Evolutionary conservation across 2,888 invertebrate genomes (phyloP).

Genomic region (Temnothorax unifasciatus): DNA sequence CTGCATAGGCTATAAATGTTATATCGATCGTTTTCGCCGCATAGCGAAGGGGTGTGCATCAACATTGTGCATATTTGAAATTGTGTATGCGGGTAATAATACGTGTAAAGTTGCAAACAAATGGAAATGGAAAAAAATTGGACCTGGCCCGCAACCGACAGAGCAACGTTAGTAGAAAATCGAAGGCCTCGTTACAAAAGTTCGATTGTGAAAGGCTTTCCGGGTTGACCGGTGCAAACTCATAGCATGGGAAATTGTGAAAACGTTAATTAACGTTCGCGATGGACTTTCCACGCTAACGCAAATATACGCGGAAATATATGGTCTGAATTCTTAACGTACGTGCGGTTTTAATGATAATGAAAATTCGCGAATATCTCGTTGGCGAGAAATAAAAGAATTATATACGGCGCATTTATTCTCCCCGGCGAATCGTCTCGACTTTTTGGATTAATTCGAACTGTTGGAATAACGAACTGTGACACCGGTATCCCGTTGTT

Average conservation of each 20-base stretch:
- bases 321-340: slow-evolving; percentile 38
- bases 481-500: slow-evolving; percentile 11
- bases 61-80: slow-evolving; percentile 49
- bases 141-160: not conserved
- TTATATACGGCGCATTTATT: slow-evolving; percentile 30
- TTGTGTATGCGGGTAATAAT: slow-evolving; percentile 44
- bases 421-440: slow-evolving; percentile 21
- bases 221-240: slow-evolving; percentile 43
- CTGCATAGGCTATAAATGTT: slow-evolving; percentile 49
- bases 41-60: slow-evolving; percentile 19
- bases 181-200: slow-evolving; percentile 49
- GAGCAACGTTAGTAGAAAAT: slow-evolving; percentile 40
- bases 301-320: slow-evolving; percentile 29
- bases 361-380: slow-evolving; percentile 37
- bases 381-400: slow-evolving; percentile 24
- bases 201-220: slow-evolving; percentile 49
- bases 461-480: slow-evolving; percentile 33
- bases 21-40: slow-evolving; percentile 42
- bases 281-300: slow-evolving; percentile 36
- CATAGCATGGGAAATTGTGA: slow-evolving; percentile 31
- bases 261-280: slow-evolving; percentile 50
- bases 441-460: slow-evolving; percentile 38
- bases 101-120: slow-evolving; percentile 46
- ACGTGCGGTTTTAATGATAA: slow-evolving; percentile 43
- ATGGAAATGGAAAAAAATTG: slow-evolving; percentile 37